Conservation (phyloP, 2,113 vertebrate genomes). For the Aplodontia rufa region DNA sequence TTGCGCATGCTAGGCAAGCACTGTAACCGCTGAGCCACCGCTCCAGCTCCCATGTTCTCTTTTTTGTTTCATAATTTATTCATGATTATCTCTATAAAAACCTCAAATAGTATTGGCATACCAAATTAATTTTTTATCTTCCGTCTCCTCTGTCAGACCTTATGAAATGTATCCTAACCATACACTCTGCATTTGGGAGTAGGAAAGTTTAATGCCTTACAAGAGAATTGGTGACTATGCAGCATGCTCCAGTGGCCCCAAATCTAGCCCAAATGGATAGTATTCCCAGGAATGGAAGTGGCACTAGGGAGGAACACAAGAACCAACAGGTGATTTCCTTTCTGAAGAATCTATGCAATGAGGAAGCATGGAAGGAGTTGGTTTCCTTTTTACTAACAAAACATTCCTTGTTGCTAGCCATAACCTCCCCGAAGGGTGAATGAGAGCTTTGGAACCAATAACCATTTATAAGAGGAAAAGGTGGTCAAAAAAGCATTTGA, state of each 20-base stretch:
- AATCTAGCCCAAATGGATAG: background rate
- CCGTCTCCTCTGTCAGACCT: background rate
- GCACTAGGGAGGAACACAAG: conserved; percentile 35
- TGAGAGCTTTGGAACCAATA: conserved; percentile 2
- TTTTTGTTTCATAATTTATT: background rate
- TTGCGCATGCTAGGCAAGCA: too few relatives aligned
- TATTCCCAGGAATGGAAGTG: conserved; percentile 55
- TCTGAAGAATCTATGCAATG: conserved; percentile 65
- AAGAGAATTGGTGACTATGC: background rate
- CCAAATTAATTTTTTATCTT: background rate
- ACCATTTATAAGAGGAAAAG: background rate
- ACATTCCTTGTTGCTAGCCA: background rate
- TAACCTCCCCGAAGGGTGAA: background rate
- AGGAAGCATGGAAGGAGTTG: conserved; percentile 50
- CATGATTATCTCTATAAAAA: background rate
- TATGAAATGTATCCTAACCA: background rate
- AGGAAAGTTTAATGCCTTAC: background rate
- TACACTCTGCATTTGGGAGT: background rate
- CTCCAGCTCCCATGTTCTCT: too few relatives aligned
- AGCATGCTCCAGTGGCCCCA: background rate
- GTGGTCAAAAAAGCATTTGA: background rate
- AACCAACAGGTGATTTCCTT: conserved; percentile 34
- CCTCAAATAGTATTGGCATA: background rate
- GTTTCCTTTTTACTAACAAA: conserved; percentile 47
- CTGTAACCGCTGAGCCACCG: too few relatives aligned